These are phyloP conservation scores for Psilopsiagon aurifrons DNA, from an alignment of 2,113 vertebrate species.

Conservation along the genomic window DNA sequence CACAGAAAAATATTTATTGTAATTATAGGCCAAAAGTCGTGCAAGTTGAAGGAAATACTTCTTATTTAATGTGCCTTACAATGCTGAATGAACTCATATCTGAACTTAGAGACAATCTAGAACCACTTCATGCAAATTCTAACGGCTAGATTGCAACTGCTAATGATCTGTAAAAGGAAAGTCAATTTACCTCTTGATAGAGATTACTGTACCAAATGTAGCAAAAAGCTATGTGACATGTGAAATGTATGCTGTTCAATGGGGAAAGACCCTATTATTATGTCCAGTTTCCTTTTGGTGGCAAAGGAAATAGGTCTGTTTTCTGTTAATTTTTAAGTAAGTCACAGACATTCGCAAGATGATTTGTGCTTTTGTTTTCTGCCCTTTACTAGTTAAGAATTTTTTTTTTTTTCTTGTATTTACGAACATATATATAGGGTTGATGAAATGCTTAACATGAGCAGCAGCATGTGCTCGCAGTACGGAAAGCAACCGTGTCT, in stretches of 20 bases:
- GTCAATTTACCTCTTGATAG: slow-evolving; percentile 68
- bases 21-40: not conserved
- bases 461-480: not conserved
- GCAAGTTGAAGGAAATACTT: not conserved
- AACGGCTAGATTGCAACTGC: slow-evolving; percentile 48
- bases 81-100: slow-evolving; percentile 6
- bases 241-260: slow-evolving; percentile 31
- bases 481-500: not conserved
- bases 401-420: not conserved
- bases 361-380: not conserved
- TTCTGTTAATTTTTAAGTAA: not conserved
- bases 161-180: slow-evolving; percentile 73
- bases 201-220: slow-evolving; percentile 72
- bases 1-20: not conserved
- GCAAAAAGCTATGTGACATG: slow-evolving; percentile 68
- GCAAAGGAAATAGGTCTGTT: slow-evolving; percentile 7
- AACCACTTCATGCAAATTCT: slow-evolving; percentile 55
- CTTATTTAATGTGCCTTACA: not conserved
- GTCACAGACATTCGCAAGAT: not conserved
- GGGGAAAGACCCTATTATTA: slow-evolving; percentile 28
- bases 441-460: not conserved
- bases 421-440: not conserved
- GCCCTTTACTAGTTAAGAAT: not conserved
- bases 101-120: slow-evolving; percentile 14
- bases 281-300: slow-evolving; percentile 1